Evolutionary conservation across 2,888 invertebrate genomes (phyloP).

Genomic region (Leucania comma): DNA sequence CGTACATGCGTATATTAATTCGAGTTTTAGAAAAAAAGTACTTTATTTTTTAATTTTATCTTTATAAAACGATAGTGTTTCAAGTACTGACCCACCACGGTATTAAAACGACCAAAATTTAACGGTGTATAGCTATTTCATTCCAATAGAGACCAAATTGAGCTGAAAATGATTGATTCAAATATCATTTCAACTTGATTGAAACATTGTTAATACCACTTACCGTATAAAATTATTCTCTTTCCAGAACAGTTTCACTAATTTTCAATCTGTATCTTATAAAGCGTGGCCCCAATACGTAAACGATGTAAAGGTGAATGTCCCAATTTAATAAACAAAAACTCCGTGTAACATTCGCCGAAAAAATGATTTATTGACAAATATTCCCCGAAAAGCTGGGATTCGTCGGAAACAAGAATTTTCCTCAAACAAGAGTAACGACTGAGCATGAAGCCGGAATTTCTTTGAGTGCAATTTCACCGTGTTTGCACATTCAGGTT

Average conservation of each 20-base stretch:
- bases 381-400: conserved; percentile 18
- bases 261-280: not conserved
- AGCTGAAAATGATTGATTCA: not conserved
- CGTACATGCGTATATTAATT: too few species aligned
- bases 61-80: too few species aligned
- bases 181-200: not conserved
- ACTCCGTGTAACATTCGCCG: conserved; percentile 9
- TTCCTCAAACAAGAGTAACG: conserved; percentile 40
- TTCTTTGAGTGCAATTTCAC: conserved; percentile 42
- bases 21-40: too few species aligned
- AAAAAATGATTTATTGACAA: conserved; percentile 44
- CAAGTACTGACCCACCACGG: too few species aligned
- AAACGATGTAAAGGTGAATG: conserved; percentile 20
- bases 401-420: conserved; percentile 37
- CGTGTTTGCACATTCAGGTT: conserved; percentile 29
- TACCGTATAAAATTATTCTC: conserved; percentile 16
- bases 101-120: too few species aligned
- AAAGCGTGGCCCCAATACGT: conserved; percentile 11
- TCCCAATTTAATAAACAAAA: conserved; percentile 42
- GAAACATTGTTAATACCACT: not conserved
- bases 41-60: too few species aligned
- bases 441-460: conserved; percentile 19
- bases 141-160: not conserved
- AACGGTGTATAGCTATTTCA: not conserved
- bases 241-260: not conserved